These are phyloP conservation scores for Naso thynnoides DNA, from an alignment of 2,797 vertebrate species.

Conservation along the genomic window DNA sequence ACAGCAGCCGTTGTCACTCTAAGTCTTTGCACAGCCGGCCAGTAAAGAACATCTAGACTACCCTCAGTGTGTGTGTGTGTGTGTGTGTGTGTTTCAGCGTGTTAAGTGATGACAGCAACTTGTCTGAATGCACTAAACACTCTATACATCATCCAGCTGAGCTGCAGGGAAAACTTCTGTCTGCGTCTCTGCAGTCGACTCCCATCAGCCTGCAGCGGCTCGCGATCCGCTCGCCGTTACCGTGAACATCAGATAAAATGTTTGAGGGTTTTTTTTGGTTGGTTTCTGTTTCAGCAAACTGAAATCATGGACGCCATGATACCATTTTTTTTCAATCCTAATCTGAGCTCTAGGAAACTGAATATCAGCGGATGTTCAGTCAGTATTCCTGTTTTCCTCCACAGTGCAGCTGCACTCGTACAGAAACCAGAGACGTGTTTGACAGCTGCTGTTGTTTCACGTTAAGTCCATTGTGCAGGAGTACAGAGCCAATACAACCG, in stretches of 20 bases:
- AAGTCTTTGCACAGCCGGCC: no score
- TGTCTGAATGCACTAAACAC: conserved; percentile 34
- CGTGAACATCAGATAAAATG: no score
- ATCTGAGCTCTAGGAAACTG: neutral
- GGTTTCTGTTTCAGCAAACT: neutral
- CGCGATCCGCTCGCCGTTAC: no score
- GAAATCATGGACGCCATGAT: no score
- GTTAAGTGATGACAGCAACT: conserved; percentile 9
- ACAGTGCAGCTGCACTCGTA: neutral
- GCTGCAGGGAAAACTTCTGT: no score
- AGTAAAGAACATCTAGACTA: no score
- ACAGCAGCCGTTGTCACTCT: no score
- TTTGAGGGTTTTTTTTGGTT: neutral
- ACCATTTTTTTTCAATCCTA: neutral
- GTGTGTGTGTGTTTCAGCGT: conserved; percentile 20
- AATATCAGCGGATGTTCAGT: neutral
- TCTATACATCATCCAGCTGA: neutral
- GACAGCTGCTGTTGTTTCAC: neutral
- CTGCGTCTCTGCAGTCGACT: no score
- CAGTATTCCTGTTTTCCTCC: neutral
- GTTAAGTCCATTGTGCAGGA: neutral
- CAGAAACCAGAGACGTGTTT: neutral
- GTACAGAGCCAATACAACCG: neutral
- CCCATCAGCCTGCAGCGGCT: no score
- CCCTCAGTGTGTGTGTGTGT: no score